These are phyloP conservation scores for Arctocebus calabarensis DNA, from an alignment of 2,797 vertebrate genomes.

Conservation along the genomic window DNA sequence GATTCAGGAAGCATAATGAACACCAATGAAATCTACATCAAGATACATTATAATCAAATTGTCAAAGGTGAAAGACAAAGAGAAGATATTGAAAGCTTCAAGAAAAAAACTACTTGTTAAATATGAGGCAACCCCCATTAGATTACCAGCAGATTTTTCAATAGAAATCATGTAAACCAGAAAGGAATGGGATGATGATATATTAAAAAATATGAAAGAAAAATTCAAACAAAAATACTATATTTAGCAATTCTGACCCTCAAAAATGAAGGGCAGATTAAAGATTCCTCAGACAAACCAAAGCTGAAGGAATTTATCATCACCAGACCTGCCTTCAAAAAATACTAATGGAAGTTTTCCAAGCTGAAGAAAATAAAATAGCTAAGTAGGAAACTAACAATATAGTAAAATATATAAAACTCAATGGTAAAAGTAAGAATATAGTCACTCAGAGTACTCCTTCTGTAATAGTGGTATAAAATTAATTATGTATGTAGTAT, in stretches of 20 bases:
- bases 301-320: background rate
- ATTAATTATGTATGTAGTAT: background rate
- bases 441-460: background rate
- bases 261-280: background rate
- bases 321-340: background rate
- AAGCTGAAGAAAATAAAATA: background rate
- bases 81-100: background rate
- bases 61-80: background rate
- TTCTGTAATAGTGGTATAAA: background rate
- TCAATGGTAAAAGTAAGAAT: background rate
- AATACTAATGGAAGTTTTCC: background rate
- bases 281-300: background rate
- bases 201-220: background rate
- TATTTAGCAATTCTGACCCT: background rate
- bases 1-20: background rate
- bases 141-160: background rate
- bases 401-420: background rate
- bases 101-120: background rate
- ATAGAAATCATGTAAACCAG: background rate
- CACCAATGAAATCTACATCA: background rate
- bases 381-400: background rate
- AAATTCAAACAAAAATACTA: background rate
- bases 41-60: background rate
- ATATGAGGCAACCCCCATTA: background rate
- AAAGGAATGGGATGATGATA: background rate